Conservation (phyloP, 1,140 invertebrate genomes). For the Delia radicum region DNA sequence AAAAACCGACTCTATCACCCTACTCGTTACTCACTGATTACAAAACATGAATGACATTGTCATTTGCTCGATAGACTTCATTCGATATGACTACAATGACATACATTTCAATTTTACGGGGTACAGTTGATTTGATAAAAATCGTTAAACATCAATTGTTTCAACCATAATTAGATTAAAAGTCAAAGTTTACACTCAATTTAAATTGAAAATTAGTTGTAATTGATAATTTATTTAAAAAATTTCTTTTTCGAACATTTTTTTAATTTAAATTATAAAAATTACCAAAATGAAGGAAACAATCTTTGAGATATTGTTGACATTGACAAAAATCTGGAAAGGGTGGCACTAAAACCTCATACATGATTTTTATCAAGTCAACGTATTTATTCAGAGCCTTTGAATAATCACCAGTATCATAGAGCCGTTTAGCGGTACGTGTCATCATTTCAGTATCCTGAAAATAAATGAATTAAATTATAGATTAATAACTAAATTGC, state of each 20-base stretch:
- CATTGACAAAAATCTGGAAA: conserved; percentile 80
- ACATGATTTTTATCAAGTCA: conserved; percentile 70
- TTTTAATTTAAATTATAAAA: conserved; percentile 45
- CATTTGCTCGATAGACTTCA: neutral
- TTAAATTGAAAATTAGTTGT: neutral
- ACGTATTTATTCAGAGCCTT: conserved; percentile 69
- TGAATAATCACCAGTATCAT: conserved; percentile 64
- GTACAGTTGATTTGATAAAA: neutral
- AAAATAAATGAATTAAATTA: conserved; percentile 33
- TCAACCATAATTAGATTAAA: neutral
- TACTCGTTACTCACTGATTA: too few species aligned
- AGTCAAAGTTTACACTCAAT: neutral
- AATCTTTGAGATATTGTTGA: conserved; percentile 76
- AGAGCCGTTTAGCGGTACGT: conserved; percentile 64
- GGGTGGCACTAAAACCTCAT: conserved; percentile 71
- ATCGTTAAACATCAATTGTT: neutral
- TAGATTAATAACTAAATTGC: too few species aligned
- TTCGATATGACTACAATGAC: neutral
- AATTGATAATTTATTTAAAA: neutral
- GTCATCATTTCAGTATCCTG: conserved; percentile 74
- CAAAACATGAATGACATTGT: too few species aligned
- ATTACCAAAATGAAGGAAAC: conserved; percentile 71
- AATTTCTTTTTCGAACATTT: neutral
- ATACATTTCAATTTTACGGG: neutral
- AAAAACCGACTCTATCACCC: too few species aligned